Evolutionary conservation across 35 echinoderm and acorn worm species (phyloP).

Genomic region (Hemicentrotus pulcherrimus): DNA sequence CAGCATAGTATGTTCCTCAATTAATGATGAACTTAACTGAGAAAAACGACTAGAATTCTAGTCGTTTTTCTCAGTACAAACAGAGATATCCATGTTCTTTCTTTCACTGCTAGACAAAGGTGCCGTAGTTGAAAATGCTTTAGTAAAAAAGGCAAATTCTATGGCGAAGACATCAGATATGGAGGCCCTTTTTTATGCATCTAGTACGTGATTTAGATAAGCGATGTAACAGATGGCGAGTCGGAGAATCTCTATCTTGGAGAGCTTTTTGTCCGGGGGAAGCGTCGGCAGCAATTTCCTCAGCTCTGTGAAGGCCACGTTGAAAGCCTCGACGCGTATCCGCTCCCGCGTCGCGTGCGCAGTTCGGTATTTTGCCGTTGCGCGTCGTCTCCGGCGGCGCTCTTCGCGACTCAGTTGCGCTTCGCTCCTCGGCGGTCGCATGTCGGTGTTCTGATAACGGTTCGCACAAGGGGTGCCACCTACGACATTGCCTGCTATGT

Average conservation of each 20-base stretch:
- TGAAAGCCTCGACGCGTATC: constrained; percentile 91
- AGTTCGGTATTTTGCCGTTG: constrained; percentile 91
- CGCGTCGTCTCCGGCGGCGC: constrained; percentile 72
- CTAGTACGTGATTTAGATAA: constrained; percentile 93
- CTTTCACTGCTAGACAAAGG: too few relatives aligned
- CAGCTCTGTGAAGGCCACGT: constrained; percentile 87
- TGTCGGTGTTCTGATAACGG: neutral
- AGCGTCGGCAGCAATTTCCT: constrained; percentile 85
- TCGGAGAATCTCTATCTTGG: constrained; percentile 94
- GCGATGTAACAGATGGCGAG: constrained; percentile 97
- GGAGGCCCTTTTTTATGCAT: constrained; percentile 51
- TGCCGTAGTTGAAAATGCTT: too few relatives aligned
- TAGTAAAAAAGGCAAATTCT: too few relatives aligned
- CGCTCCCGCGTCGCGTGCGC: constrained; percentile 92
- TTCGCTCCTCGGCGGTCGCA: constrained; percentile 56
- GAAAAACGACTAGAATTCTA: too few relatives aligned
- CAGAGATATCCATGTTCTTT: too few relatives aligned
- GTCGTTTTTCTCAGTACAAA: too few relatives aligned
- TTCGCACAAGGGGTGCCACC: neutral
- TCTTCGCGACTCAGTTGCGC: constrained; percentile 82
- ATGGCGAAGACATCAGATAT: too few relatives aligned
- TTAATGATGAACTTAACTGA: too few relatives aligned
- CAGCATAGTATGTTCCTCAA: too few relatives aligned
- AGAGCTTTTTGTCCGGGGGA: constrained; percentile 93
- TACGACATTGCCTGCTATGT: neutral